phyloP scores from a whole-genome alignment of 2,113 vertebrate genomes.

The Cheirogaleus medius region DNA sequence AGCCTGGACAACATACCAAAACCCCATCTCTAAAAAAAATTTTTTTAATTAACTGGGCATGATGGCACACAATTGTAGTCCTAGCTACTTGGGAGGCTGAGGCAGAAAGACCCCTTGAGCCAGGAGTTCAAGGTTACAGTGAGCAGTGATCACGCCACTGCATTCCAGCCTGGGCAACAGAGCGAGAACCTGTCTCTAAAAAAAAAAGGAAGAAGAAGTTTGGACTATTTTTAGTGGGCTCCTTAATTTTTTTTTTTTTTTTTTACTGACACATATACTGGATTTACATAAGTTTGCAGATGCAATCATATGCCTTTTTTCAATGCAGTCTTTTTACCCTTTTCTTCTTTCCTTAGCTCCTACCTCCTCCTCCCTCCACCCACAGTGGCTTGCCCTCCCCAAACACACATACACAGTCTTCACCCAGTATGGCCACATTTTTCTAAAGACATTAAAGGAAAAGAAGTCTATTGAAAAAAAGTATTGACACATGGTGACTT shows the following conservation, averaged over 20 bases:
- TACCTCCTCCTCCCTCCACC: neutral
- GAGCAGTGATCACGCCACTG: too few relatives aligned
- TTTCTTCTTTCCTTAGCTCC: neutral
- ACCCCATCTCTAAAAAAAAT: too few relatives aligned
- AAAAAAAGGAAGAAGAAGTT: neutral
- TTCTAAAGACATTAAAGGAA: slow-evolving; percentile 1
- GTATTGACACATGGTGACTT: neutral
- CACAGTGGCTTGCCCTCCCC: neutral
- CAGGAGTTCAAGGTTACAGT: too few relatives aligned
- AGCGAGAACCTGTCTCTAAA: too few relatives aligned
- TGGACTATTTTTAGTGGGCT: neutral
- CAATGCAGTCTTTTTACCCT: neutral
- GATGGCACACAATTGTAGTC: too few relatives aligned
- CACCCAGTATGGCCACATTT: neutral
- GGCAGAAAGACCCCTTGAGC: too few relatives aligned
- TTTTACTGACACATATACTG: neutral
- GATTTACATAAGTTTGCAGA: neutral
- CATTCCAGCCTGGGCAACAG: too few relatives aligned
- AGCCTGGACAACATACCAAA: too few relatives aligned
- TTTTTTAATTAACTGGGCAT: too few relatives aligned
- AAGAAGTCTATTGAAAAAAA: neutral
- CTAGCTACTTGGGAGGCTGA: too few relatives aligned
- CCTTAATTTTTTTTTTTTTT: neutral
- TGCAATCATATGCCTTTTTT: neutral
- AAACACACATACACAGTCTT: neutral